A percentile compares a stretch with the other conserved stretches of the same genome.
These are phyloP conservation scores for Tethya wilhelma DNA, from an alignment of 37 sponge, comb jelly and placozoan species.

Conservation along the genomic window DNA sequence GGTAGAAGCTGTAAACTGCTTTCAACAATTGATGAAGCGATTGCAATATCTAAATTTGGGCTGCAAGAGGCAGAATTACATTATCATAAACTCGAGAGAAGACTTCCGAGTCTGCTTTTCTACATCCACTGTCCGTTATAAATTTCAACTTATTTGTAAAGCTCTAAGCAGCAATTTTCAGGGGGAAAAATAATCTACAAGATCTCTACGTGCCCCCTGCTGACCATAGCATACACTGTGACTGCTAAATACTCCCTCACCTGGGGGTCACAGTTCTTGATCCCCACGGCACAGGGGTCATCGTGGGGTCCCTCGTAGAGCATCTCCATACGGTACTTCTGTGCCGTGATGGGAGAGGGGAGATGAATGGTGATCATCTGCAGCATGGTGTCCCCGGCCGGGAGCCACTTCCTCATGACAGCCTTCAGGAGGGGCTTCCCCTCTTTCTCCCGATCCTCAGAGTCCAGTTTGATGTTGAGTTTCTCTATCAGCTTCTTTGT, in stretches of 20 bases:
- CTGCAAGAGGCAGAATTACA: too few relatives aligned
- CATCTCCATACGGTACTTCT: constrained; percentile 97
- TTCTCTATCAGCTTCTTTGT: constrained; percentile 81
- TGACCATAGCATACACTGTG: too few relatives aligned
- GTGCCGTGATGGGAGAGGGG: constrained; percentile 97
- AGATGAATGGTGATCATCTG: constrained; percentile 99
- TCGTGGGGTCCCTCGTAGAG: constrained; percentile 98
- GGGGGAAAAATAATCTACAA: too few relatives aligned
- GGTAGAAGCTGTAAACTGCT: too few relatives aligned
- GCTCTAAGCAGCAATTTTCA: too few relatives aligned
- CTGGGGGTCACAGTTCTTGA: constrained; percentile 94
- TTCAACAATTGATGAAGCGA: too few relatives aligned
- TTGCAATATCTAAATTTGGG: too few relatives aligned
- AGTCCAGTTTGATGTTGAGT: constrained; percentile 85
- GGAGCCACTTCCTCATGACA: constrained; percentile 84
- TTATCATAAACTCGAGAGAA: too few relatives aligned
- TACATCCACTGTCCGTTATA: too few relatives aligned
- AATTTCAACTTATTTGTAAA: too few relatives aligned
- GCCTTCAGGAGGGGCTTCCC: constrained; percentile 67
- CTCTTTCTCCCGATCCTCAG: constrained; percentile 79
- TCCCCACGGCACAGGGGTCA: constrained; percentile 88
- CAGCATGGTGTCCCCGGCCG: constrained; percentile 94
- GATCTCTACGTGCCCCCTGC: too few relatives aligned
- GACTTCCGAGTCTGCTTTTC: too few relatives aligned
- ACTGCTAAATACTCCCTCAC: constrained; percentile 73